Percentiles rank a stretch among this genome's conserved stretches.
phyloP scores from a whole-genome alignment of 2,888 invertebrate species.

The Scaeva pyrastri region DNA sequence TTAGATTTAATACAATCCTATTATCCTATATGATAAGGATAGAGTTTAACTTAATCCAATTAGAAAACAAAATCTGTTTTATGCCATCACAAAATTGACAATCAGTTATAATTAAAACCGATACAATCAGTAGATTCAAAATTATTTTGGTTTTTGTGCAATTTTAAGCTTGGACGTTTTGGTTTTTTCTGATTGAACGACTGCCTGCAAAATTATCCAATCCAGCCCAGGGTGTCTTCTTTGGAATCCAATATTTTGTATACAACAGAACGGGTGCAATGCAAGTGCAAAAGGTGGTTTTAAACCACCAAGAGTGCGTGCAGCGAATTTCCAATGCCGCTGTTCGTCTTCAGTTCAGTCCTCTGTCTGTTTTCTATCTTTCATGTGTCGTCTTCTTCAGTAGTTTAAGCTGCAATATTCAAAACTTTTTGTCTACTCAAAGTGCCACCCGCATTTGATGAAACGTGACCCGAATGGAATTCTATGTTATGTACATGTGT shows the following conservation, averaged over 20 bases:
- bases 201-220: too few species aligned
- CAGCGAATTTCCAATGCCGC: slow-evolving; percentile 35
- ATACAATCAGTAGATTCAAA: too few species aligned
- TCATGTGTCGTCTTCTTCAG: slow-evolving; percentile 36
- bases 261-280: slow-evolving; percentile 20
- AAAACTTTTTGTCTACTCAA: slow-evolving; percentile 58
- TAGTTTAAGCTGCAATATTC: slow-evolving; percentile 52
- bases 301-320: slow-evolving; percentile 37
- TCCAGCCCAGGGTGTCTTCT: slow-evolving; percentile 14
- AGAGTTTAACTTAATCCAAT: too few species aligned
- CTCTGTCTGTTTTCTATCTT: slow-evolving; percentile 33
- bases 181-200: too few species aligned
- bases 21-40: too few species aligned
- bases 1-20: too few species aligned
- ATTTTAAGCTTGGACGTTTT: too few species aligned
- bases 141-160: too few species aligned
- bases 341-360: slow-evolving; percentile 24
- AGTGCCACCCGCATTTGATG: slow-evolving; percentile 66
- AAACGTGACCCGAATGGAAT: slow-evolving; percentile 64
- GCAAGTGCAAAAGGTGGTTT: slow-evolving; percentile 36
- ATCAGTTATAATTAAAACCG: too few species aligned
- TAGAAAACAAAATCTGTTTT: too few species aligned
- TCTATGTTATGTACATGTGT: not conserved
- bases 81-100: too few species aligned
- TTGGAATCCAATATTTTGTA: slow-evolving; percentile 20